Conservation (phyloP, 2,888 invertebrate genomes). For the Acronicta leporina region DNA sequence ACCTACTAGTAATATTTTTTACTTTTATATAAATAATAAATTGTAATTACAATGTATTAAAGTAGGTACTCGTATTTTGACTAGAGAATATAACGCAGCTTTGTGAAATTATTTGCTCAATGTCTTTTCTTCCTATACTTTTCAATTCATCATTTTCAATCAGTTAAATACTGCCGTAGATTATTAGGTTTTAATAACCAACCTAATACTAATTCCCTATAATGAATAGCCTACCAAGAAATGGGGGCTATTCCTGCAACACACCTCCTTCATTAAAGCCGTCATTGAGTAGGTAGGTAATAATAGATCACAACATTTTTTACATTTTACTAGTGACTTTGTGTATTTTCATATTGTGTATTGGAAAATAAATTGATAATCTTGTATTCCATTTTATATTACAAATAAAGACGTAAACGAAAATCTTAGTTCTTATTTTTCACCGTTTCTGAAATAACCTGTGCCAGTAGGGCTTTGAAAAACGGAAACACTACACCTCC, state of each 20-base stretch:
- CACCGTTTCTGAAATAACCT: too few relatives aligned
- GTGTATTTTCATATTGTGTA: slow-evolving; percentile 57
- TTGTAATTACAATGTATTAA: slow-evolving; percentile 16
- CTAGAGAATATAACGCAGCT: slow-evolving; percentile 47
- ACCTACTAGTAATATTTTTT: slow-evolving; percentile 45
- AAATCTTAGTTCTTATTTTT: slow-evolving; percentile 16
- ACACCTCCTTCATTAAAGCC: slow-evolving; percentile 6
- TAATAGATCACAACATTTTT: slow-evolving; percentile 38
- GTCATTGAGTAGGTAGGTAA: slow-evolving; percentile 18
- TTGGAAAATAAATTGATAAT: slow-evolving; percentile 57
- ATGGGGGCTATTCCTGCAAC: slow-evolving; percentile 3
- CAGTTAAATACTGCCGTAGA: slow-evolving; percentile 5
- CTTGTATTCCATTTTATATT: slow-evolving; percentile 56
- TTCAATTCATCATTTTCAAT: slow-evolving; percentile 1
- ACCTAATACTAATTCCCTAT: background rate
- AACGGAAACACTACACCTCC: too few relatives aligned
- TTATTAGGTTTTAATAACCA: slow-evolving; percentile 9
- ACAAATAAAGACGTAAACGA: slow-evolving; percentile 54
- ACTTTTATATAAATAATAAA: slow-evolving; percentile 49
- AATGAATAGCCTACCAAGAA: background rate
- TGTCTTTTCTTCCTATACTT: slow-evolving; percentile 33
- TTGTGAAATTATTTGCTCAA: slow-evolving; percentile 44
- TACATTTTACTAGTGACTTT: slow-evolving; percentile 48
- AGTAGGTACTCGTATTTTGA: slow-evolving; percentile 8
- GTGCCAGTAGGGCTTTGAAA: too few relatives aligned